Conservation (phyloP, 2,113 vertebrate genomes). For the Dipodomys stephensi region DNA sequence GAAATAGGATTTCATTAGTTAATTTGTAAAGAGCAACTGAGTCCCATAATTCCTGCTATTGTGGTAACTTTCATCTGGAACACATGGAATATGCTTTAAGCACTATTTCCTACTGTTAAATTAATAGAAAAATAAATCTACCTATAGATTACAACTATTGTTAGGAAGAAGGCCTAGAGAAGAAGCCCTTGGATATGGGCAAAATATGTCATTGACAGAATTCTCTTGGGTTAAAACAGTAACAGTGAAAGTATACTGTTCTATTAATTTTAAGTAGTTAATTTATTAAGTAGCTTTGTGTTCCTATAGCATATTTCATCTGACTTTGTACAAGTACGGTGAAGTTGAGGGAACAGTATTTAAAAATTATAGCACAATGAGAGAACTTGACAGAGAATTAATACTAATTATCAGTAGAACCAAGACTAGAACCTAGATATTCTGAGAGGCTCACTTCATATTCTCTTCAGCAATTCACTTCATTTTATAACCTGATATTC, state of each 20-base stretch:
- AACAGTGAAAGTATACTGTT: conserved; percentile 12
- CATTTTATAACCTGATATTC: conserved; percentile 41
- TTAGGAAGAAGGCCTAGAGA: conserved; percentile 32
- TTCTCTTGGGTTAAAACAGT: conserved; percentile 29
- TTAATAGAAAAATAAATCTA: conserved; percentile 17
- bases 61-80: conserved; percentile 45
- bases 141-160: conserved; percentile 49
- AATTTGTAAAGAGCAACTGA: conserved; percentile 25
- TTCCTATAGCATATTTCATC: background rate
- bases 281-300: conserved; percentile 33
- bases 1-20: conserved; percentile 30
- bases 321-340: background rate
- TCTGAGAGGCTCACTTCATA: background rate
- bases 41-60: conserved; percentile 22
- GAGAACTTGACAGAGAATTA: conserved; percentile 2
- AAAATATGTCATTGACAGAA: conserved; percentile 16
- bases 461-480: conserved; percentile 28
- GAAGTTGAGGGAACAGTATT: background rate
- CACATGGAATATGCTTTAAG: background rate
- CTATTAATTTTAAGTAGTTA: conserved; percentile 31
- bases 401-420: background rate
- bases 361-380: background rate
- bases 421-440: background rate
- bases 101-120: conserved; percentile 27
- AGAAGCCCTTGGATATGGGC: background rate